Percentiles rank a stretch among this genome's conserved stretches.
These are phyloP conservation scores for Sorex maritimensis DNA, from an alignment of 2,797 vertebrate genomes.

Conservation along the genomic window DNA sequence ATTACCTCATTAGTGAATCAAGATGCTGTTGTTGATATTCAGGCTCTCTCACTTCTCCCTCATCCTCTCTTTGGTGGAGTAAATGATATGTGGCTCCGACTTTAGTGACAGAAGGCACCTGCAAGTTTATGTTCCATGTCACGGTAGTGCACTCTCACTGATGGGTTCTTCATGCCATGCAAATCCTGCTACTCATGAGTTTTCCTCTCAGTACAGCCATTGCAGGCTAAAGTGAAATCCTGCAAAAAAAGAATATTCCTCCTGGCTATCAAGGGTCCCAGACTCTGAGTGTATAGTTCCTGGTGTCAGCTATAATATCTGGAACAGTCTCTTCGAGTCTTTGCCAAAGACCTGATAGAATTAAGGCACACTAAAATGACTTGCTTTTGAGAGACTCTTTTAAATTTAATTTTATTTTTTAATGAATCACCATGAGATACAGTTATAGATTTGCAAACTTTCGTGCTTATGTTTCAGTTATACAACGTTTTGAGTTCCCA, in stretches of 20 bases:
- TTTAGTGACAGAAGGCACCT: slow-evolving; percentile 76
- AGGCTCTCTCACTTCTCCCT: slow-evolving; percentile 82
- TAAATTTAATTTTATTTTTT: too few species aligned
- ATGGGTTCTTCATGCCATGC: neutral
- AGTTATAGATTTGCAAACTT: too few species aligned
- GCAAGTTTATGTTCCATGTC: slow-evolving; percentile 77
- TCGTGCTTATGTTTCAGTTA: too few species aligned
- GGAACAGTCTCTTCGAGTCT: slow-evolving; percentile 34
- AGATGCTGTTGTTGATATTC: slow-evolving; percentile 88
- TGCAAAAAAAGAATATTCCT: slow-evolving; percentile 8
- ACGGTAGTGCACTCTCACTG: neutral
- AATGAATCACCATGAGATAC: too few species aligned
- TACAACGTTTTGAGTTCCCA: too few species aligned
- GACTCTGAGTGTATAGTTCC: slow-evolving; percentile 49
- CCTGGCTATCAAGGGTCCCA: neutral
- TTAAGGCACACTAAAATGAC: slow-evolving; percentile 51
- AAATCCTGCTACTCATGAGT: neutral
- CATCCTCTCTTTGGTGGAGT: slow-evolving; percentile 83
- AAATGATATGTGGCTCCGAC: slow-evolving; percentile 75
- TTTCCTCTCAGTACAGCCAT: neutral
- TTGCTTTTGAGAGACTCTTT: slow-evolving; percentile 36
- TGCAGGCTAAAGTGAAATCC: neutral
- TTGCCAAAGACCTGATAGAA: slow-evolving; percentile 38
- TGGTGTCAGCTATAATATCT: neutral
- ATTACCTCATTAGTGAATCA: slow-evolving; percentile 89